These are phyloP conservation scores for Ceryle rudis DNA, from an alignment of 2,797 vertebrate genomes.

Conservation along the genomic window DNA sequence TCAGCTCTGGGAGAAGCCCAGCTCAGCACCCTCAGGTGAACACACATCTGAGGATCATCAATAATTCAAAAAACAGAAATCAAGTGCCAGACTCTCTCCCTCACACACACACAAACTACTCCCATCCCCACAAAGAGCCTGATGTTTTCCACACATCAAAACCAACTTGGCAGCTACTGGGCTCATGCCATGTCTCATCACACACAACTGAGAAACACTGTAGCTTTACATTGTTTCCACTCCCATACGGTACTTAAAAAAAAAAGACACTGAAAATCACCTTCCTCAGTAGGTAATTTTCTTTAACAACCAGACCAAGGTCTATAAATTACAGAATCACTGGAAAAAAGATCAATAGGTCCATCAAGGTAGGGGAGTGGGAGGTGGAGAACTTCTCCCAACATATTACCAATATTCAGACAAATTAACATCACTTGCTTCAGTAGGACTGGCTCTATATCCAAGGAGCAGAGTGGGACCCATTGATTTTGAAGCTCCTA, in stretches of 20 bases:
- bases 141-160: background rate
- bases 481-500: background rate
- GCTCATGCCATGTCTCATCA: background rate
- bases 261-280: background rate
- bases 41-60: background rate
- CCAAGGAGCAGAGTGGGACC: background rate
- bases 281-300: background rate
- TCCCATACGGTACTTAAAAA: background rate
- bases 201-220: background rate
- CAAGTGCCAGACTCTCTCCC: background rate
- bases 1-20: fast-evolving
- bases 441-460: background rate
- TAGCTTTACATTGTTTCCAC: background rate
- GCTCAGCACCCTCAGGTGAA: background rate
- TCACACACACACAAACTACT: background rate
- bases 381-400: background rate
- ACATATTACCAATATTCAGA: background rate
- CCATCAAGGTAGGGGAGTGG: background rate
- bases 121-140: background rate
- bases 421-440: background rate
- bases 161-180: background rate
- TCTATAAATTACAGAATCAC: background rate
- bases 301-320: background rate
- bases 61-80: background rate
- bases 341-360: slow-evolving; percentile 17